Evolutionary conservation across 2,797 vertebrate species (phyloP).

Genomic region (Novumbra hubbsi): DNA sequence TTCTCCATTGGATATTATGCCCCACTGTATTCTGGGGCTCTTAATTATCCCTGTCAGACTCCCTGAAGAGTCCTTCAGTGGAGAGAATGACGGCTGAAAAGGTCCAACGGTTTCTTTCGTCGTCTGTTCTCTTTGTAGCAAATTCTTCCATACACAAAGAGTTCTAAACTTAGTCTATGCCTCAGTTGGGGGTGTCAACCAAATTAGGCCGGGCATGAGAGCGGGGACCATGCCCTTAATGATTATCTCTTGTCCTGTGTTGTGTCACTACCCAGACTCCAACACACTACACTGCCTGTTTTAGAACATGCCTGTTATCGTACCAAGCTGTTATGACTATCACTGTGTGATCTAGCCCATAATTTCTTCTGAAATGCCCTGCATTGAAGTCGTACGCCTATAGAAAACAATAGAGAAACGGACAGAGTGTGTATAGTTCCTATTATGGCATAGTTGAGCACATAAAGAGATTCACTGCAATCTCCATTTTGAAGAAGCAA

Average conservation of each 20-base stretch:
- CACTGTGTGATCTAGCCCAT: background rate
- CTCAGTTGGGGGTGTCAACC: conserved; percentile 36
- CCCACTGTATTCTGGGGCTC: background rate
- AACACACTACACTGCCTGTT: background rate
- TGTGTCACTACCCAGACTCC: background rate
- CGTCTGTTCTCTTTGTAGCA: background rate
- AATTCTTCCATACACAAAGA: conserved; percentile 50
- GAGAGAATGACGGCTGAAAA: background rate
- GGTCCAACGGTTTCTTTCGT: conserved; percentile 28
- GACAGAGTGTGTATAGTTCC: too few relatives aligned
- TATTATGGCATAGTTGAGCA: too few relatives aligned
- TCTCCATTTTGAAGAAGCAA: too few relatives aligned
- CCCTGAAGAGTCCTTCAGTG: background rate
- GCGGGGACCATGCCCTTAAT: conserved; percentile 30
- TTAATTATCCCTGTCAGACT: background rate
- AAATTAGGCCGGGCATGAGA: conserved; percentile 41
- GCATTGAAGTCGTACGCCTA: too few relatives aligned
- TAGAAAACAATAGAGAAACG: too few relatives aligned
- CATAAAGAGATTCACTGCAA: too few relatives aligned
- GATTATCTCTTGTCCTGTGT: conserved; percentile 39
- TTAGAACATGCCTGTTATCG: background rate
- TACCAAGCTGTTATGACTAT: background rate
- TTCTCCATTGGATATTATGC: background rate
- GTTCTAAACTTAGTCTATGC: conserved; percentile 47
- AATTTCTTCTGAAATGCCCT: background rate